Evolutionary conservation across 2,797 vertebrate genomes (phyloP).

Genomic region (Benthosema pterotum): DNA sequence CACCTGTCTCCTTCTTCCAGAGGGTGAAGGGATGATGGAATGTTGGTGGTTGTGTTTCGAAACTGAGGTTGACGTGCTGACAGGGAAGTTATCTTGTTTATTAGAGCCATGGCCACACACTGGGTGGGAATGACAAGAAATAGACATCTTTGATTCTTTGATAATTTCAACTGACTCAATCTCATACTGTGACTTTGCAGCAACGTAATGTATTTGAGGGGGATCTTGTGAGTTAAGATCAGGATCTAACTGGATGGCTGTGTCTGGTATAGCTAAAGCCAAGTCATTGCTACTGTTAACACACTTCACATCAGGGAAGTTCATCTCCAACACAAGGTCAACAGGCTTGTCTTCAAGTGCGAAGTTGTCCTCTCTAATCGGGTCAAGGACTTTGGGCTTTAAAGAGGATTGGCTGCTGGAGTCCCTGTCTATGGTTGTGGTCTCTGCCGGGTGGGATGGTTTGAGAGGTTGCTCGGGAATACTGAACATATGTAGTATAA

Average conservation of each 20-base stretch:
- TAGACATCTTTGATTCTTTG: not conserved
- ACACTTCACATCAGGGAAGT: constrained; percentile 84
- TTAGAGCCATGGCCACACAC: constrained; percentile 27
- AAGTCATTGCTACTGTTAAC: constrained; percentile 95
- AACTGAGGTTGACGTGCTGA: constrained; percentile 63
- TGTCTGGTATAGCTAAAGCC: constrained; percentile 88
- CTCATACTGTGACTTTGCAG: constrained; percentile 50
- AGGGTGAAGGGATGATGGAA: constrained; percentile 95
- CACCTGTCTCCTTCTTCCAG: constrained; percentile 87
- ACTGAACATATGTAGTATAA: constrained; percentile 91
- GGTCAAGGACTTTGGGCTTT: constrained; percentile 70
- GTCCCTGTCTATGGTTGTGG: constrained; percentile 64
- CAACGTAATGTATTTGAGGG: constrained; percentile 78
- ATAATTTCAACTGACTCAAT: constrained; percentile 11
- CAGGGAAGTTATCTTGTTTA: constrained; percentile 36
- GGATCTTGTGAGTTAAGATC: constrained; percentile 67
- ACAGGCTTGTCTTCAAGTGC: constrained; percentile 78
- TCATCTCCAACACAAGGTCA: constrained; percentile 72
- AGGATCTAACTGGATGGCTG: constrained; percentile 83
- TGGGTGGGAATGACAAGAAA: constrained; percentile 17
- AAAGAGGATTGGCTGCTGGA: constrained; percentile 67
- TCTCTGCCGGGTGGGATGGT: constrained; percentile 78
- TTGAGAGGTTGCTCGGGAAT: constrained; percentile 88
- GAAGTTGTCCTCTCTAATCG: constrained; percentile 81
- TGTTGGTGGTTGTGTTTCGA: constrained; percentile 87